phyloP scores from a whole-genome alignment of 2,888 invertebrate species.

The Leucophora obtusa region DNA sequence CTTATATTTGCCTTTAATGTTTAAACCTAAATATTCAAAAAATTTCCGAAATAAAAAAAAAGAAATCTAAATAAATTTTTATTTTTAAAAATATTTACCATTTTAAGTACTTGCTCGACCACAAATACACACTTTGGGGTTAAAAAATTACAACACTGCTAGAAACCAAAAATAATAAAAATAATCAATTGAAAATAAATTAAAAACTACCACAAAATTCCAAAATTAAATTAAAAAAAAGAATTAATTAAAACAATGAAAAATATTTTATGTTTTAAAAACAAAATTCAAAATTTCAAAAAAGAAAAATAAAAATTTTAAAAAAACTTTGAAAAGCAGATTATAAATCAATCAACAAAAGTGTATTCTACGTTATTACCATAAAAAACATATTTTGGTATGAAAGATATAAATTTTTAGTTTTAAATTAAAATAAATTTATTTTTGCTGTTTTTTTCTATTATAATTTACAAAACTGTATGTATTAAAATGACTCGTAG shows the following conservation, averaged over 20 bases:
- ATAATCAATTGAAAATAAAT: conserved; percentile 57
- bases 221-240: conserved; percentile 45
- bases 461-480: conserved; percentile 12
- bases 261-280: conserved; percentile 56
- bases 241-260: conserved; percentile 39
- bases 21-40: background rate
- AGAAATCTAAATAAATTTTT: background rate
- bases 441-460: conserved; percentile 14
- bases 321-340: conserved; percentile 67
- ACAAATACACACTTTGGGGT: conserved; percentile 30
- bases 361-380: conserved; percentile 75
- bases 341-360: conserved; percentile 68
- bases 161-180: conserved; percentile 51
- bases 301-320: conserved; percentile 59
- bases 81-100: background rate
- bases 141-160: conserved; percentile 59
- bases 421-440: background rate
- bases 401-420: conserved; percentile 25
- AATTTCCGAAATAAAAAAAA: background rate
- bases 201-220: conserved; percentile 63
- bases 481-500: conserved; percentile 67
- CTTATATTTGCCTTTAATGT: background rate
- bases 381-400: conserved; percentile 54
- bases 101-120: background rate
- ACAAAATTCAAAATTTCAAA: conserved; percentile 74